Base-by-base conservation (phyloP, 2,113 vertebrate genomes). In the Tetrax tetrax region DNA sequence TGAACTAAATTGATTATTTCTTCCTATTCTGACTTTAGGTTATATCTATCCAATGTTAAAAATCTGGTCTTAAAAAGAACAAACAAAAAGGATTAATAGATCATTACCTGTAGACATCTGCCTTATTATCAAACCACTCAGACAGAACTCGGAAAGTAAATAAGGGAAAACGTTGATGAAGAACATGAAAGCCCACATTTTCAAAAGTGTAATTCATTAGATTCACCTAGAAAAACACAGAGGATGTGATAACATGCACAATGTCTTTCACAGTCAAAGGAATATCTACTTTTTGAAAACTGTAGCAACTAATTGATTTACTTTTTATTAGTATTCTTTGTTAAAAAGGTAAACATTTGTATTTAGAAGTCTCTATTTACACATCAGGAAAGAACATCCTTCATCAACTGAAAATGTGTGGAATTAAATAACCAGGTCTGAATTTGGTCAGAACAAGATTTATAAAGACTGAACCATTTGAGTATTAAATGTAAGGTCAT, bases 81-180 rank as follows among this genome's bases (percentile, higher is more conserved):
- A 54, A 88, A 74, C 10, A 83, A 50, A 94, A 88, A 43, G 17
- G 38, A 93, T 83, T 47, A 91, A 96, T 17, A 81, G 60, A 89
- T 71, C 16, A 54, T 98, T 98, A 99, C 99, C 99, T 99, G 98
- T 99, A 98, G 68, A 99, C 96, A 97, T 99, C 97, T 48, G 98
- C 98, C 95, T 98, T 98, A 97, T 99, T 99, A 98, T 99, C 99
- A 92, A 99, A 99, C 99, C 99, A 99, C 97, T 99, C 99, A 10
- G 99, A 99, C 86, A 99, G 98, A 27, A 98, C 98, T 63, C 99
- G 99, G 74, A 98, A 98, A 19, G 98, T 99, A 97, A 98, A 99
- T 15, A 99, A 97, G 54, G 99, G 99, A 94, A 99, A 99, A 78
- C 99, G 99, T 86, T 99, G 99, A 97, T 99, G 99, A 87, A 99